Conservation (phyloP, 2,113 vertebrate species). For the Carettochelys insculpta region DNA sequence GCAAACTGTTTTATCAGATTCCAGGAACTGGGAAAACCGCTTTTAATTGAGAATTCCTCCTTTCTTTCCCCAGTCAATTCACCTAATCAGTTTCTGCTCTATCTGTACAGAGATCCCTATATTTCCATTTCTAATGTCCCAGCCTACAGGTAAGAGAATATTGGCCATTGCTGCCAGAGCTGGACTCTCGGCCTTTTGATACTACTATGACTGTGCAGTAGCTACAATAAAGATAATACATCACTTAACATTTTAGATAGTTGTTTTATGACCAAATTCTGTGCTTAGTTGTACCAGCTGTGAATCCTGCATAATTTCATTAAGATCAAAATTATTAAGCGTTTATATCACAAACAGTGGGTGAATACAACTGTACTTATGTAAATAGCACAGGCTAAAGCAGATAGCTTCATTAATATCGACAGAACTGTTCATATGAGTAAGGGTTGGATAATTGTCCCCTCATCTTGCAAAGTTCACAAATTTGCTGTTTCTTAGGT, state of each 20-base stretch:
- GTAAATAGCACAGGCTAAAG: slow-evolving; percentile 20
- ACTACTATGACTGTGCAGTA: neutral
- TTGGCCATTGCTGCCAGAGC: neutral
- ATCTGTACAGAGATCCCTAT: neutral
- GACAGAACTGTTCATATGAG: neutral
- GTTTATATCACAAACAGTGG: slow-evolving; percentile 1
- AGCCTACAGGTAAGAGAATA: neutral
- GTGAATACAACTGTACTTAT: neutral
- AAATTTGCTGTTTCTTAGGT: neutral
- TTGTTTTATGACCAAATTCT: neutral
- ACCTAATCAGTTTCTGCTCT: neutral
- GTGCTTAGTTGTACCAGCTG: slow-evolving; percentile 46
- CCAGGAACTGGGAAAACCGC: neutral
- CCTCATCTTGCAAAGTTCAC: slow-evolving; percentile 21
- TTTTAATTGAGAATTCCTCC: neutral
- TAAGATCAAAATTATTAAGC: slow-evolving; percentile 50
- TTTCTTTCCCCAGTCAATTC: neutral
- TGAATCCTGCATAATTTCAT: slow-evolving; percentile 43
- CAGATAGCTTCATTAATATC: slow-evolving; percentile 37
- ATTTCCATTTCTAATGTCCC: too few species aligned
- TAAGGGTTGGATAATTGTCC: slow-evolving; percentile 34
- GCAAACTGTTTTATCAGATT: neutral
- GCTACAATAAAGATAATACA: too few species aligned
- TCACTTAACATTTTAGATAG: neutral
- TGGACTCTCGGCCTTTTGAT: slow-evolving; percentile 3